Evolutionary conservation across 1,140 invertebrate genomes (phyloP), one percentile per base, ranked within the genome.

Genomic region (Pogonomyrmex californicus): DNA sequence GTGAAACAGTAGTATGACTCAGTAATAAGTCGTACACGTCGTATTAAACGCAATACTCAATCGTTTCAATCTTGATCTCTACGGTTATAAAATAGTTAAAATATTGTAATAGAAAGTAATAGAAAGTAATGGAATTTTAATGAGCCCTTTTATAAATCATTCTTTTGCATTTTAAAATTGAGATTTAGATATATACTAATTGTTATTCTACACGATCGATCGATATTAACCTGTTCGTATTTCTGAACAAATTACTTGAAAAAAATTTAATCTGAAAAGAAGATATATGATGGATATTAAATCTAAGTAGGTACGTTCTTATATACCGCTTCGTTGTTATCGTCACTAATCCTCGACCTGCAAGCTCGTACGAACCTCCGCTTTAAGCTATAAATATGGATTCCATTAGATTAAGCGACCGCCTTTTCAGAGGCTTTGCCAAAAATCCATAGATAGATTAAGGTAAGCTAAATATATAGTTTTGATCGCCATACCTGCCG

Each of bases 311-410:
- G 14, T 17, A 63, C 10, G 51, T 79, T 44, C 49, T 70, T 38
- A 54, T n/a, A 56, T 6, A 9, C 9, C 14, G 38, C 23, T 36
- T 23, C 30, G 65, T 81, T 81, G 63, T 81, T 81, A 79, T 65
- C 76, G 38, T 70, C 38, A 44, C 47, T 81, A 81, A 81, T 81
- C 78, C 78, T 23, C n/a, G 36, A 47, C 38, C 49, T 56, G 63
- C 78, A 81, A 56, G 12, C 63, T 70, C 78, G 65, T 70, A 70
- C 14, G 49, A 81, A 70, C 47, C 65, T 54, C 65, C n/a, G n/a
- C 23, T 81, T 56, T 70, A 54, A 70, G 78, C 78, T 70, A 81
- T 81, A 81, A 81, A 81, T 81, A 81, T 81, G 78, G 78, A 70
- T 70, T 81, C 38, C 12, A 70, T 81, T 81, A 81, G 65, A 81